phyloP scores from a whole-genome alignment of 2,888 invertebrate species.

The Abrostola triplasia region DNA sequence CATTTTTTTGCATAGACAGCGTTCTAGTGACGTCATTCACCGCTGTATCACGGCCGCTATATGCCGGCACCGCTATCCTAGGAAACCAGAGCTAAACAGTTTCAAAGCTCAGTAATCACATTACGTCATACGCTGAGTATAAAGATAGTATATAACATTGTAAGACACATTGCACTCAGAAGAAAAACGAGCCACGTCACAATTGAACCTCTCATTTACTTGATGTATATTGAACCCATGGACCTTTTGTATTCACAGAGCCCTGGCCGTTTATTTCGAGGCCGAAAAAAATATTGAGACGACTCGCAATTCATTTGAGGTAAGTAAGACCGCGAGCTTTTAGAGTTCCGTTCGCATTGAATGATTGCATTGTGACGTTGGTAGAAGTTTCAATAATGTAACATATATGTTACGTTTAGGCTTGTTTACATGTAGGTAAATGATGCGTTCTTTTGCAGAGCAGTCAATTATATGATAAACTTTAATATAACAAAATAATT shows the following conservation, averaged over 20 bases:
- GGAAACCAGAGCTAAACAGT: too few species aligned
- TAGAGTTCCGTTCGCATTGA: slow-evolving; percentile 13
- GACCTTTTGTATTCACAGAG: slow-evolving; percentile 69
- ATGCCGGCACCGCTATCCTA: too few species aligned
- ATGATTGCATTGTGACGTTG: slow-evolving; percentile 12
- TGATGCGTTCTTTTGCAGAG: too few species aligned
- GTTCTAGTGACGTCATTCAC: too few species aligned
- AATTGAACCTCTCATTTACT: slow-evolving; percentile 67
- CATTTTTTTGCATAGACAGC: too few species aligned
- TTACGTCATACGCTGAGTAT: slow-evolving; percentile 16
- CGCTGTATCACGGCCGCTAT: too few species aligned
- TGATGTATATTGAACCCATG: slow-evolving; percentile 73
- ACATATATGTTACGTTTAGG: not conserved
- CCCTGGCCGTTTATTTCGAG: slow-evolving; percentile 55
- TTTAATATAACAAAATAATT: too few species aligned
- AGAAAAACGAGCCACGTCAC: slow-evolving; percentile 50
- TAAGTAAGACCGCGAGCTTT: slow-evolving; percentile 9
- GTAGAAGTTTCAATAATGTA: slow-evolving; percentile 12
- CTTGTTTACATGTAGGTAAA: not conserved
- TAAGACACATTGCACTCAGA: slow-evolving; percentile 43
- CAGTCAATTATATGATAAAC: too few species aligned
- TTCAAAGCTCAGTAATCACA: slow-evolving; percentile 30
- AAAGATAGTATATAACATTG: slow-evolving; percentile 18
- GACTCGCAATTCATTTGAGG: slow-evolving; percentile 27
- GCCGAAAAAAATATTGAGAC: slow-evolving; percentile 59